Conservation (phyloP, 2,888 invertebrate genomes). For the Fragum fragum region DNA sequence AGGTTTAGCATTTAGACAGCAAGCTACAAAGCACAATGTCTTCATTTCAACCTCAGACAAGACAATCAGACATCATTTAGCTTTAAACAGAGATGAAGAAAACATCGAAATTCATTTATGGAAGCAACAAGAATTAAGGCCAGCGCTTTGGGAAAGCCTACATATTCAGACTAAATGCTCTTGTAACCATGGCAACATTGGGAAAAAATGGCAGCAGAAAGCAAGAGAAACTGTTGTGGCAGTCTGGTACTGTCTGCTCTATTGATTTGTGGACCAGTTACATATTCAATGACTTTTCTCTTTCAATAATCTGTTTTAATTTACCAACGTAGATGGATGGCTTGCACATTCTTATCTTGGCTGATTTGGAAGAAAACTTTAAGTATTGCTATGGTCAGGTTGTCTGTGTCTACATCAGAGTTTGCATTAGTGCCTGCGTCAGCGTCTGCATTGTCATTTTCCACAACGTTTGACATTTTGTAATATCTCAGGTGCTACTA, state of each 20-base stretch:
- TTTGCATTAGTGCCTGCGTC: too few relatives aligned
- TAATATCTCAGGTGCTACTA: too few relatives aligned
- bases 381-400: too few relatives aligned
- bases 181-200: constrained; percentile 21
- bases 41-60: neutral
- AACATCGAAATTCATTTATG: constrained; percentile 4
- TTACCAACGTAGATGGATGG: too few relatives aligned
- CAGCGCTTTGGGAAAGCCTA: constrained; percentile 23
- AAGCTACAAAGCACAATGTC: neutral
- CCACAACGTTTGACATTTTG: too few relatives aligned
- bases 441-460: too few relatives aligned
- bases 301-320: neutral
- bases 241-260: constrained; percentile 20
- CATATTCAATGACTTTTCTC: constrained; percentile 18
- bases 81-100: neutral
- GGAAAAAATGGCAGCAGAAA: constrained; percentile 19
- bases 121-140: constrained; percentile 26
- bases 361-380: too few relatives aligned
- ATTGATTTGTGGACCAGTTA: constrained; percentile 28
- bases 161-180: constrained; percentile 33
- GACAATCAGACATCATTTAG: neutral
- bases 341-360: too few relatives aligned
- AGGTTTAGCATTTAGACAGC: too few relatives aligned
- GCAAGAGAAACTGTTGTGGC: constrained; percentile 17
- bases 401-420: too few relatives aligned